These are phyloP conservation scores for Netelia melanura DNA, from an alignment of 2,888 invertebrate species.

Conservation along the genomic window DNA sequence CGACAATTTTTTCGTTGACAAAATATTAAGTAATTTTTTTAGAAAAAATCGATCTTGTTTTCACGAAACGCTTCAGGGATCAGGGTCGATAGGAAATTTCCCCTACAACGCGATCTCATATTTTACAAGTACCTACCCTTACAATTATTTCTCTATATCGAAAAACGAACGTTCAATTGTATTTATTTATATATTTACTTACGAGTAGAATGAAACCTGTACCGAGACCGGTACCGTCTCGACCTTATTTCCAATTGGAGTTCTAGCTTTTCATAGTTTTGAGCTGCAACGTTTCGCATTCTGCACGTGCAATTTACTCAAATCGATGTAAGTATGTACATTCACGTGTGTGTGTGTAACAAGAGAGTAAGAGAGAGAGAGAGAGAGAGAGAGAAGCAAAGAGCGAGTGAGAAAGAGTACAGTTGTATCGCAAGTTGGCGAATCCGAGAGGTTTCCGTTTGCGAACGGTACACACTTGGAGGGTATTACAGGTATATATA, in stretches of 20 bases:
- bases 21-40: no score
- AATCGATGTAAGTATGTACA: constrained; percentile 42
- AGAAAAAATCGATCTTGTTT: no score
- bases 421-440: constrained; percentile 58
- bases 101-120: neutral
- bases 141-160: constrained; percentile 32
- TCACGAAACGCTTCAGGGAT: no score
- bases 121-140: constrained; percentile 22
- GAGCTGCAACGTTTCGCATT: constrained; percentile 40
- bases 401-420: neutral
- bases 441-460: constrained; percentile 60
- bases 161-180: neutral
- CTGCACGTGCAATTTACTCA: constrained; percentile 58
- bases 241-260: constrained; percentile 59
- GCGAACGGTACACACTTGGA: constrained; percentile 24
- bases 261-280: constrained; percentile 38
- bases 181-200: no score
- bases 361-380: neutral
- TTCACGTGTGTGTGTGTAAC: neutral
- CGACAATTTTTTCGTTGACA: no score
- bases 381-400: no score
- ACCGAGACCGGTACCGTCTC: constrained; percentile 29
- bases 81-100: no score
- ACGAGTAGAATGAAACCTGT: neutral
- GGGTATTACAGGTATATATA: neutral